phyloP scores from a whole-genome alignment of 2,797 vertebrate species.

The Acipenser transmontanus region DNA sequence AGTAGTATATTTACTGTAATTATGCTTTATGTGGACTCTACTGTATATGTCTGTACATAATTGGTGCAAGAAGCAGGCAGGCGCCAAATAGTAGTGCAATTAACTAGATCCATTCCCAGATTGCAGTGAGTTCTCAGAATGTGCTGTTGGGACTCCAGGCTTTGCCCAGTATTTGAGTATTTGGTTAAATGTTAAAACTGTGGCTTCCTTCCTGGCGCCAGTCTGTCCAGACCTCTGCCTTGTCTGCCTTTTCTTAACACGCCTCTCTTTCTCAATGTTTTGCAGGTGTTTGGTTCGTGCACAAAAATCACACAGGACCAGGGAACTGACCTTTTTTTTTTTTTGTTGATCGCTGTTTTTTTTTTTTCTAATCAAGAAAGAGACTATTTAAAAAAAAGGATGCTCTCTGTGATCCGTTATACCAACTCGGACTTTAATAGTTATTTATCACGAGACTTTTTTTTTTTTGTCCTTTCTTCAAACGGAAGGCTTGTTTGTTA shows the following conservation, averaged over 20 bases:
- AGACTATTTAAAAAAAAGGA: slow-evolving; percentile 33
- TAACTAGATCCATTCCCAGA: slow-evolving; percentile 68
- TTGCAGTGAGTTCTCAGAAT: slow-evolving; percentile 50
- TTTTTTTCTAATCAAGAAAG: slow-evolving; percentile 59
- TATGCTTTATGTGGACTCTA: too few species aligned
- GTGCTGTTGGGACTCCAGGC: slow-evolving; percentile 75
- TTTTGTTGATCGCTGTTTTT: slow-evolving; percentile 42
- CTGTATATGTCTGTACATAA: slow-evolving; percentile 52
- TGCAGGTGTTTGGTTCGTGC: slow-evolving; percentile 91
- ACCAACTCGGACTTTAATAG: slow-evolving; percentile 78
- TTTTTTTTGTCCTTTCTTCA: slow-evolving; percentile 83
- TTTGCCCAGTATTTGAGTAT: slow-evolving; percentile 87
- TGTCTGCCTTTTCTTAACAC: slow-evolving; percentile 88
- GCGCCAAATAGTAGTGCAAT: slow-evolving; percentile 67
- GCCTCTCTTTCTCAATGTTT: slow-evolving; percentile 86
- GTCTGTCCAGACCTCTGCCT: slow-evolving; percentile 91
- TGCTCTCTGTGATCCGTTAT: slow-evolving; percentile 58
- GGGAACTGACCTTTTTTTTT: slow-evolving; percentile 58
- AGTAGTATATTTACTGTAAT: too few species aligned
- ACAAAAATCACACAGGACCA: slow-evolving; percentile 35
- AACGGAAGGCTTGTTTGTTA: slow-evolving; percentile 78
- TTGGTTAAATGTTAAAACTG: slow-evolving; percentile 95
- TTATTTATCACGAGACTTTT: slow-evolving; percentile 93
- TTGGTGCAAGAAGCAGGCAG: slow-evolving; percentile 74
- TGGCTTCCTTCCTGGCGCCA: slow-evolving; percentile 96